Base-by-base conservation (phyloP, 2,888 invertebrate species). In the Rotaria sp. region DNA sequence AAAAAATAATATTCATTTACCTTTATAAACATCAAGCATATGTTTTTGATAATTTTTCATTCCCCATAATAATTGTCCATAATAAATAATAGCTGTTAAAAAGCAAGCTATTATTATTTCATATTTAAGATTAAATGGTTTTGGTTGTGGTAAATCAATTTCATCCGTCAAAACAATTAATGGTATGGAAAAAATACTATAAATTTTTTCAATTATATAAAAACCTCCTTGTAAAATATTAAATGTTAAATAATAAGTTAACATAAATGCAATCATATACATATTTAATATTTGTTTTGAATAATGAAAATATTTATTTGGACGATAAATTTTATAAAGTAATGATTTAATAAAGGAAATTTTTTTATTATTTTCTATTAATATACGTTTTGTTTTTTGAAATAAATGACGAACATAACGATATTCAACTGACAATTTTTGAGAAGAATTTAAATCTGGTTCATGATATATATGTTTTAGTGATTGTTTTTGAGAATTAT, bases 271-370 rank as follows among this genome's bases (percentile, higher is more conserved):
- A 59, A 86, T 86, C 18, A 86, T 84, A 80, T 86, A 75, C 41
- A 85, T 86, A 35, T 86, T 86, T 18, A 86, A 52, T 35, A 86
- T 74, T 55, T 86, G 75, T 85, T 86, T 86, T 13, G 86, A 86
- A 84, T 84, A 86, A 50, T 55, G 74, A 50, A 85, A 86, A 84
- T 84, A 80, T 48, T 85, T 85, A 45, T 80, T 80, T 80, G 80
- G 80, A 80, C 80, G 80, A 80, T 80, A 80, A 45, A 80, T 45
- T 45, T 45, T 41, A n/a, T 80, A 80, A 15, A 80, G 13, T n/a
- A 80, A n/a, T 21, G 41, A 45, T 80, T 80, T 41, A n/a, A 80
- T 21, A 45, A 80, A 80, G 45, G 80, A 45, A 2, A 80, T 45
- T 80, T 80, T 80, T n/a, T 80, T 35, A 80, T 45, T 80, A 15